Conservation (phyloP, 2,888 invertebrate species). For the Heliconius ethilla region DNA sequence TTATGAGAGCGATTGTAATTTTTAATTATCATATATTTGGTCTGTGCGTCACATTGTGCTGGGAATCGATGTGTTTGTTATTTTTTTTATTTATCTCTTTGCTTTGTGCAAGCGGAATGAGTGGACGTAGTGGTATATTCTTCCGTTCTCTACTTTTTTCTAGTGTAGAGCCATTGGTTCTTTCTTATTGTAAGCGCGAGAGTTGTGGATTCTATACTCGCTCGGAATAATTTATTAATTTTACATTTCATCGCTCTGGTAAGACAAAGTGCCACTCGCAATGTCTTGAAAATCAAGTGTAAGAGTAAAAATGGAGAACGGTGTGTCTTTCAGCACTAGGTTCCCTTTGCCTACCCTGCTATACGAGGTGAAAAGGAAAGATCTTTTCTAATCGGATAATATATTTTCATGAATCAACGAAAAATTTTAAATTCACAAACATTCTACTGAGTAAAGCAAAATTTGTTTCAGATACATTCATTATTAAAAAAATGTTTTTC, state of each 20-base stretch:
- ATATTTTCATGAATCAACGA: too few relatives aligned
- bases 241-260: too few relatives aligned
- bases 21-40: conserved; percentile 18
- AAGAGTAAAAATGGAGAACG: not conserved
- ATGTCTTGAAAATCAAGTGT: not conserved
- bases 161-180: too few relatives aligned
- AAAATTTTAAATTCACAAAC: too few relatives aligned
- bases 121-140: too few relatives aligned
- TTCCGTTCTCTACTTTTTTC: too few relatives aligned
- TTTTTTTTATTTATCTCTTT: not conserved
- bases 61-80: not conserved
- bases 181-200: not conserved
- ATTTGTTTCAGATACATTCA: too few relatives aligned
- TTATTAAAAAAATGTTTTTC: too few relatives aligned
- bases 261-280: not conserved
- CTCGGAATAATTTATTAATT: not conserved
- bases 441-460: too few relatives aligned
- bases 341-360: not conserved
- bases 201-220: not conserved
- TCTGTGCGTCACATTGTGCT: not conserved
- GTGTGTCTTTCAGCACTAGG: not conserved
- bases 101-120: too few relatives aligned
- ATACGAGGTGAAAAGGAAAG: not conserved
- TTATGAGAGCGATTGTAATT: conserved; percentile 17
- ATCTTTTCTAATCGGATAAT: not conserved